These are phyloP conservation scores for Cinclus cinclus DNA, from an alignment of 2,113 vertebrate species.

Conservation along the genomic window DNA sequence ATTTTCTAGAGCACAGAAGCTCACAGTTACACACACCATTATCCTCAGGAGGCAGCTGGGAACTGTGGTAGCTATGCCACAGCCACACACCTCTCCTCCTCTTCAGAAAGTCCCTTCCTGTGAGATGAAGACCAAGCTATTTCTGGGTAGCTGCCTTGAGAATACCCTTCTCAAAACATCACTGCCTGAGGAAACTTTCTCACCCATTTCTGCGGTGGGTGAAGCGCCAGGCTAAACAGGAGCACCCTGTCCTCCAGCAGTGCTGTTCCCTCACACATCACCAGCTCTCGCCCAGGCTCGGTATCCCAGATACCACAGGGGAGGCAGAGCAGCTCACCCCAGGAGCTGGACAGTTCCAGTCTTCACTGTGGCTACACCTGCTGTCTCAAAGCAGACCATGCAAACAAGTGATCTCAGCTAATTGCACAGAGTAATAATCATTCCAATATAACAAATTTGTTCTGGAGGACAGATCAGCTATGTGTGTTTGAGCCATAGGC, in stretches of 20 bases:
- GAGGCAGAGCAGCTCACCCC: neutral
- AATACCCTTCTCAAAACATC: neutral
- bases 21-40: neutral
- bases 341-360: neutral
- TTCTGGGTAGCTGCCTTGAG: neutral
- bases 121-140: neutral
- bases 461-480: neutral
- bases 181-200: neutral
- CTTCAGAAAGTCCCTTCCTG: neutral
- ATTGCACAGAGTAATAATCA: neutral
- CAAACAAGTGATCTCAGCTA: neutral
- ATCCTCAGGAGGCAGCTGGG: neutral
- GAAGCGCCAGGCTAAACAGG: neutral
- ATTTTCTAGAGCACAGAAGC: neutral
- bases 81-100: neutral
- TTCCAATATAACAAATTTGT: neutral
- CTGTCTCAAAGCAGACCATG: rapidly evolving
- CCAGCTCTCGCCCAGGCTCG: rapidly evolving
- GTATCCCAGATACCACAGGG: too few species aligned
- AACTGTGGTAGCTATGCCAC: neutral
- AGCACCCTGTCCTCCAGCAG: neutral
- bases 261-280: neutral
- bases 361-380: neutral
- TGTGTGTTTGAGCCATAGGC: rapidly evolving
- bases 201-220: neutral